Evolutionary conservation across 2,888 invertebrate genomes (phyloP), one percentile per base, ranked within the genome.

Genomic region (Charanyca ferruginea): DNA sequence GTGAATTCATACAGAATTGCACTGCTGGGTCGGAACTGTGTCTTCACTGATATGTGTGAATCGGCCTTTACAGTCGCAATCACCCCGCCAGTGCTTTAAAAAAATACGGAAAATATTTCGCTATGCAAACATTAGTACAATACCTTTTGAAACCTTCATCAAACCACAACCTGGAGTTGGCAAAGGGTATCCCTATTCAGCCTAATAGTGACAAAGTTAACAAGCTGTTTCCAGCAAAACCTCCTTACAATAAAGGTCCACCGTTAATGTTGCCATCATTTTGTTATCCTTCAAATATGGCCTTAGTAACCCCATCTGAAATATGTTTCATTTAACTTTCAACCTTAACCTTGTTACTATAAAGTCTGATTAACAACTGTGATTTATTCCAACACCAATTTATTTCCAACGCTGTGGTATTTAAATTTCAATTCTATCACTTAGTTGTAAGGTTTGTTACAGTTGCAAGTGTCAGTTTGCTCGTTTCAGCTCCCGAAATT

Each of bases 241-340:
- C 59, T 73, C 49, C 64, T 51, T 44, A 69, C 74, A 80, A 83
- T 84, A 85, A 85, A 80, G 76, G 78, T 66, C 52, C 59, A 57
- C 74, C 80, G 73, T 85, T 83, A 83, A 75, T 73, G 79, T 72
- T 71, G 52, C 77, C 73, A 83, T 77, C 78, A 79, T 77, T 79
- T 75, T 77, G 77, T 77, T 82, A 82, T 81, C 68, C 74, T 77
- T 78, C 80, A 78, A 83, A 83, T 81, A 80, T 80, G 38, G 55
- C 77, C 48, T 18, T 57, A 38, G 65, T 61, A 71, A 81, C 62
- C 59, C 59, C 49, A 63, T 77, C 62, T 60, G 52, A 47, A 16
- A 8, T 18, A 8, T n/a, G n/a, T 5, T 3, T 1, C 60, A 66
- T 3, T n/a, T 25, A 44, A 77, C 52, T 58, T 45, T 54, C 7